Evolutionary conservation across 2,888 invertebrate genomes (phyloP).

Genomic region (Ceramica pisi): DNA sequence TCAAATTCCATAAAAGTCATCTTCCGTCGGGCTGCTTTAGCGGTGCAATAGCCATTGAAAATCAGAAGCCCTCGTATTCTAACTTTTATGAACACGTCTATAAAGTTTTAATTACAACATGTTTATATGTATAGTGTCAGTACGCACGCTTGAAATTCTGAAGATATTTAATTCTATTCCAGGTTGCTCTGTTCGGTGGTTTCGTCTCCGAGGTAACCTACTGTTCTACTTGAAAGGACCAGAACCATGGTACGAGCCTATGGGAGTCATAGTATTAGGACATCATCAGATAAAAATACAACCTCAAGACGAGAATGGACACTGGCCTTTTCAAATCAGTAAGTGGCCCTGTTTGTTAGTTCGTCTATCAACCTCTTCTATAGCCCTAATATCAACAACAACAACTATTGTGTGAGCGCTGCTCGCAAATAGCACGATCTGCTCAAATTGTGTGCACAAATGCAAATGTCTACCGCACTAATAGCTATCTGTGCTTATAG

Average conservation of each 20-base stretch:
- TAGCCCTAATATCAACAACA: neutral
- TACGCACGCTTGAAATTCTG: neutral
- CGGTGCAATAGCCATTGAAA: neutral
- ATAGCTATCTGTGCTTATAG: neutral
- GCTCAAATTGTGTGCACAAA: neutral
- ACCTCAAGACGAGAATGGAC: conserved; percentile 92
- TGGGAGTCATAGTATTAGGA: conserved; percentile 97
- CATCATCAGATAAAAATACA: conserved; percentile 94
- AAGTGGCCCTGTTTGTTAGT: conserved; percentile 68
- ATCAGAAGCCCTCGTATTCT: neutral
- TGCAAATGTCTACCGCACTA: neutral
- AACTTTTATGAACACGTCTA: neutral
- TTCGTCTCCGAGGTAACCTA: conserved; percentile 97
- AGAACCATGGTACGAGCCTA: conserved; percentile 96
- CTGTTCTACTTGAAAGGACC: conserved; percentile 97
- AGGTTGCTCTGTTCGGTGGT: conserved; percentile 92
- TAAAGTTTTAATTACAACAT: conserved; percentile 11
- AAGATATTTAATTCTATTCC: conserved; percentile 52
- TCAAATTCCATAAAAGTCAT: neutral
- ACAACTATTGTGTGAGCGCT: too few species aligned
- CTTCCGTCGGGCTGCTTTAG: neutral
- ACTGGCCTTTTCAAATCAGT: conserved; percentile 96
- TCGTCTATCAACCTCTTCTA: neutral
- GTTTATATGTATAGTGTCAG: neutral
- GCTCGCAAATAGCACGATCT: neutral